Conservation (phyloP, 2,888 invertebrate genomes). For the Syrista parreyssii region DNA sequence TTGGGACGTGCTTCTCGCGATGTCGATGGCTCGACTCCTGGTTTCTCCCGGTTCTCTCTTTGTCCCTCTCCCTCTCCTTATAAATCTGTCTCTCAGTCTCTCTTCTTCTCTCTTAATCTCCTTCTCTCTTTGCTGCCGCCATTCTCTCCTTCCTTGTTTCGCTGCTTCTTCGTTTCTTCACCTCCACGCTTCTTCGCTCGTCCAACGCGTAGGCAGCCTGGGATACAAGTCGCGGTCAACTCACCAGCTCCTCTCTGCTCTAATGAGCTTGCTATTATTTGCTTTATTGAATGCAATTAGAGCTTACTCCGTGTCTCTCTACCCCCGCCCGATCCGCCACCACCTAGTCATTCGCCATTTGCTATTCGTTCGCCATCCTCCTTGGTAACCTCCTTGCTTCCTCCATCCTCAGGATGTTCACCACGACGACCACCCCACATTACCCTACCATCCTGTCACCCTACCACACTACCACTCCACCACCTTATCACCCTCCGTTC, state of each 20-base stretch:
- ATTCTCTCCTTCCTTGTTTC: conserved; percentile 22
- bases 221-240: conserved; percentile 53
- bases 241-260: conserved; percentile 56
- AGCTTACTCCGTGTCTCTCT: conserved; percentile 59
- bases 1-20: conserved; percentile 46
- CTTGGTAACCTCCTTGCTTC: not conserved
- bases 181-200: conserved; percentile 21
- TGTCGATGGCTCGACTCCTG: conserved; percentile 20
- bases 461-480: not conserved
- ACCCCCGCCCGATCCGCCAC: conserved; percentile 26
- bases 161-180: conserved; percentile 13
- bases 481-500: not conserved
- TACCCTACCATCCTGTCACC: not conserved
- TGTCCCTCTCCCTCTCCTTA: conserved; percentile 14
- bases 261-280: conserved; percentile 65
- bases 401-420: not conserved
- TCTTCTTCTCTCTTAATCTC: conserved; percentile 3
- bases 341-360: not conserved
- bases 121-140: not conserved
- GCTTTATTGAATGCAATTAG: conserved; percentile 65
- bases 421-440: not conserved
- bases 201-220: conserved; percentile 53
- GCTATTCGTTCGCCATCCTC: not conserved
- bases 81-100: not conserved
- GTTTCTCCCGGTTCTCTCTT: conserved; percentile 16